Evolutionary conservation across 2,113 vertebrate species (phyloP), one percentile per base, ranked within the genome.

Genomic region (Motacilla tschutschensis): DNA sequence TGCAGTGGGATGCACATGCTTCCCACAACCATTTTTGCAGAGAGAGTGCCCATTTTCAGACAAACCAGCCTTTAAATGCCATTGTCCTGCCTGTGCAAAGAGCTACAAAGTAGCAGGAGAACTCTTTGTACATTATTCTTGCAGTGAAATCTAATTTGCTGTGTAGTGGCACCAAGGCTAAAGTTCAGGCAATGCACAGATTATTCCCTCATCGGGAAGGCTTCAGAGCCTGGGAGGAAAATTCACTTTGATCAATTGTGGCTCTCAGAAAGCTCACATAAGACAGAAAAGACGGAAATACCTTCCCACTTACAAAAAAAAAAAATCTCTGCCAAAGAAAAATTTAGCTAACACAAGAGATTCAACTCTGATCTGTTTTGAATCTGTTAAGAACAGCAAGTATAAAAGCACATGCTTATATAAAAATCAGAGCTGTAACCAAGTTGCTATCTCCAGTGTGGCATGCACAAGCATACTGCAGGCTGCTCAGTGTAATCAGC

Each of bases 221-320:
- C 46, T 83, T 88, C 3, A 8, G 76, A 89, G 69, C 57, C 79
- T 50, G 53, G 41, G 58, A 87, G 57, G 36, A 75, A 94, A 82
- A 94, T 71, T 71, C 67, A 36, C 82, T 90, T 91, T 85, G 79
- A 88, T 70, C 72, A 90, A 19, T 18, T 66, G 57, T 19, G 46
- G 53, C 25, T 77, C 55, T 70, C 57, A 62, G 47, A 90, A 92
- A 82, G 47, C 38, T 74, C 75, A 59, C 1, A 0, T 41, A 59
- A 63, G 76, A 65, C 6, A 3, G 64, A 59, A 80, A 88, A 79
- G 58, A 48, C 38, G 81, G 78, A 90, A 91, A 73, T 73, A 79
- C 14, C 14, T 69, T 66, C 55, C n/a, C 47, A 65, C 47, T 60
- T 60, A 9, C 69, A 83, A 88, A 84, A 67, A 38, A 53, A 38